phyloP scores from a whole-genome alignment of 2,797 vertebrate genomes.

The Pipistrellus pygmaeus region DNA sequence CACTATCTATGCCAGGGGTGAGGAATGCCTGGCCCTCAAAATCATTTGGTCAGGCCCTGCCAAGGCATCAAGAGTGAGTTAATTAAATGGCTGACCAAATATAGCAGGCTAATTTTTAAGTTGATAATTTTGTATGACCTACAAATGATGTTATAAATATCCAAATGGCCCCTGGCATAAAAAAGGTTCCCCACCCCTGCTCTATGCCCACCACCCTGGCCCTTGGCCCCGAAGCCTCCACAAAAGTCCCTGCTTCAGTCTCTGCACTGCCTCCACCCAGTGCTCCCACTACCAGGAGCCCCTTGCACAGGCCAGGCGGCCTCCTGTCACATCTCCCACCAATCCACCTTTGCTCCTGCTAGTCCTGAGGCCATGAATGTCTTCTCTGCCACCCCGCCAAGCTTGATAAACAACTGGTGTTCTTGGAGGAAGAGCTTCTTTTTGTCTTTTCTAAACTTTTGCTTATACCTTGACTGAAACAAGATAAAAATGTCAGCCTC shows the following conservation, averaged over 20 bases:
- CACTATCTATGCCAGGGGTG: neutral
- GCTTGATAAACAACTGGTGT: neutral
- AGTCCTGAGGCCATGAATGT: neutral
- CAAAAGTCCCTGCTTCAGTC: neutral
- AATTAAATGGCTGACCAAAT: too few relatives aligned
- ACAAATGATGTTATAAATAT: too few relatives aligned
- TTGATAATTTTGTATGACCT: too few relatives aligned
- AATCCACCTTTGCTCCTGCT: neutral
- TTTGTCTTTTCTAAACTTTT: conserved; percentile 24
- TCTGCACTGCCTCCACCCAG: neutral
- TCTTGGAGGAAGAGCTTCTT: neutral
- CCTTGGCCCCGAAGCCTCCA: fast-evolving
- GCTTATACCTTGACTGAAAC: conserved; percentile 3
- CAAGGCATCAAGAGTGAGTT: too few relatives aligned
- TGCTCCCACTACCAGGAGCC: neutral
- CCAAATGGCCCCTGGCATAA: too few relatives aligned
- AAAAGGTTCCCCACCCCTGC: too few relatives aligned
- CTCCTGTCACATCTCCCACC: neutral
- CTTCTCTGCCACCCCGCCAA: neutral
- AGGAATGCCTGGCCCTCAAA: too few relatives aligned
- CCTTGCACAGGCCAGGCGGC: fast-evolving
- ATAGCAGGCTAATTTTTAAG: too few relatives aligned
- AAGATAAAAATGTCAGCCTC: neutral
- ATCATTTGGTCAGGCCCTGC: too few relatives aligned
- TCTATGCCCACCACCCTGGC: neutral